Conservation (phyloP, 2,113 vertebrate species). For the Rhea pennata region DNA sequence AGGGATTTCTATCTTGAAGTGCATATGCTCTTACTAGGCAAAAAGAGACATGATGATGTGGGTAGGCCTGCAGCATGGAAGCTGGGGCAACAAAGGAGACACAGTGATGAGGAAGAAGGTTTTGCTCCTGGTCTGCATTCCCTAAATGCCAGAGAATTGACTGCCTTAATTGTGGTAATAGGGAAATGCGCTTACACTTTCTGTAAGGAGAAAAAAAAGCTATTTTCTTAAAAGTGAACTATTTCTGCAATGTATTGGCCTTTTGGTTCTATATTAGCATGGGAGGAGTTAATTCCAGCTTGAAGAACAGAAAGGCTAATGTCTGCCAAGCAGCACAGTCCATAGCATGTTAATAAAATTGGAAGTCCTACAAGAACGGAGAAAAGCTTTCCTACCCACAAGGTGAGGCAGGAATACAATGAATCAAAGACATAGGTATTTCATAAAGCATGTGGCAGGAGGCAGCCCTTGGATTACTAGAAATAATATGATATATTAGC, state of each 20-base stretch:
- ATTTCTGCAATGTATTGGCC: neutral
- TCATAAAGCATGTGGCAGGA: conserved; percentile 69
- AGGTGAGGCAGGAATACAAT: conserved; percentile 59
- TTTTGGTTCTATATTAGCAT: neutral
- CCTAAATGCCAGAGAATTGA: neutral
- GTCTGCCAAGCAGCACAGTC: neutral
- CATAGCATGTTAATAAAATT: neutral
- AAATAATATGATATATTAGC: conserved; percentile 73
- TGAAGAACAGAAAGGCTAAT: neutral
- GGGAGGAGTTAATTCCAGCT: neutral
- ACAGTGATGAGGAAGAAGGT: neutral
- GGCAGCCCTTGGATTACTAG: conserved; percentile 70
- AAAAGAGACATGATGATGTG: neutral
- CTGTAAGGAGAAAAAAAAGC: neutral
- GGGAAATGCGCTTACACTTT: neutral
- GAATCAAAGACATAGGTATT: conserved; percentile 71
- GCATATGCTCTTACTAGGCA: neutral
- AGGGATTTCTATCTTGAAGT: neutral
- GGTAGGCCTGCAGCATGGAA: neutral
- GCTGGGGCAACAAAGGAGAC: neutral
- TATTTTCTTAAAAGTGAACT: neutral
- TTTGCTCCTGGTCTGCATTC: neutral
- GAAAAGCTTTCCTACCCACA: conserved; percentile 5
- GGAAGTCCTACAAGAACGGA: neutral
- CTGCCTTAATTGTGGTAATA: neutral